These are phyloP conservation scores for Sceloporus tristichus DNA, from an alignment of 2,113 vertebrate species.

Conservation along the genomic window DNA sequence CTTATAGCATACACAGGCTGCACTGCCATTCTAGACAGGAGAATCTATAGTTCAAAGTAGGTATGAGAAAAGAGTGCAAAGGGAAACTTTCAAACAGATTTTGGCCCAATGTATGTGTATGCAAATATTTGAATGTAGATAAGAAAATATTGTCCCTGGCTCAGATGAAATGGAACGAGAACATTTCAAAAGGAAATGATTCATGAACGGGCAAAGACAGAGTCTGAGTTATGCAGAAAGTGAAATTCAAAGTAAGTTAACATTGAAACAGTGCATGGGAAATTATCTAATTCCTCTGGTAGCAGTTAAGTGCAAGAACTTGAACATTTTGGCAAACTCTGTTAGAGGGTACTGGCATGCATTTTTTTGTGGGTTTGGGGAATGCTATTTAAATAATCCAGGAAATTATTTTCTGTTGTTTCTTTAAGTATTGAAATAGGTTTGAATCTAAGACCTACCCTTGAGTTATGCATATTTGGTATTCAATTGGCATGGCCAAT, in stretches of 20 bases:
- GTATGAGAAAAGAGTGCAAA: slow-evolving; percentile 28
- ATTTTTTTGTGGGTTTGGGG: slow-evolving; percentile 23
- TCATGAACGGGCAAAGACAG: slow-evolving; percentile 56
- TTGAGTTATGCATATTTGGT: not conserved
- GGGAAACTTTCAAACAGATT: slow-evolving; percentile 41
- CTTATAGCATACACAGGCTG: not conserved
- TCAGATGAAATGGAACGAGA: slow-evolving; percentile 33
- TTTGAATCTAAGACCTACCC: not conserved
- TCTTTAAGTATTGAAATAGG: slow-evolving; percentile 37
- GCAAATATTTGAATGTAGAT: slow-evolving; percentile 60
- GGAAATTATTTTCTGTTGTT: slow-evolving; percentile 30
- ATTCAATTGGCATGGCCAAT: not conserved
- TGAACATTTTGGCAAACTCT: slow-evolving; percentile 47
- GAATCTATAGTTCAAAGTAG: slow-evolving; percentile 38
- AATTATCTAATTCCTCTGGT: slow-evolving; percentile 27
- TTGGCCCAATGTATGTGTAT: slow-evolving; percentile 24
- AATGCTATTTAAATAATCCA: slow-evolving; percentile 42
- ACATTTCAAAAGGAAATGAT: slow-evolving; percentile 60
- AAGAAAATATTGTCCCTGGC: slow-evolving; percentile 53
- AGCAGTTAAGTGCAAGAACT: slow-evolving; percentile 33
- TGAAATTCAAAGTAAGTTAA: slow-evolving; percentile 39
- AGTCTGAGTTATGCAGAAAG: slow-evolving; percentile 19
- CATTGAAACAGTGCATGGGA: slow-evolving; percentile 54
- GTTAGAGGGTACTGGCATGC: slow-evolving; percentile 1
- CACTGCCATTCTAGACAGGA: not conserved